Percentiles rank a stretch among this genome's conserved stretches.
Evolutionary conservation across 2,797 vertebrate genomes (phyloP).

Genomic region (Falco cherrug): DNA sequence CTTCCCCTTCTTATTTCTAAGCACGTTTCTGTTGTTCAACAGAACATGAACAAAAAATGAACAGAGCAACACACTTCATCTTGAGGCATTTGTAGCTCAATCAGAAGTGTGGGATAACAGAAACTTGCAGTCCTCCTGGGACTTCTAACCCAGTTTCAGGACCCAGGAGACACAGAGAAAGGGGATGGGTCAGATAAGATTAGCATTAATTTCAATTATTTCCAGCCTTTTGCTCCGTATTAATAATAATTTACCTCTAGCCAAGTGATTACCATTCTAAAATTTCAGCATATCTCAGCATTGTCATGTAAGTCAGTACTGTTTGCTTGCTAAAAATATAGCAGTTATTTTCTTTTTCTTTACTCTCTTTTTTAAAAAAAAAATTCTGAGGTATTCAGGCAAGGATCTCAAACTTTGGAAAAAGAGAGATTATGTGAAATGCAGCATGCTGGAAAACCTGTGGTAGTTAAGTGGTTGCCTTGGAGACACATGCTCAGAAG

Average conservation of each 20-base stretch:
- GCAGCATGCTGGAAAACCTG: slow-evolving; percentile 25
- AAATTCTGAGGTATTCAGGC: not conserved
- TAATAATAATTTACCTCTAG: not conserved
- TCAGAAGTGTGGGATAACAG: not conserved
- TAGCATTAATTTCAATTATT: not conserved
- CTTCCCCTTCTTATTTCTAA: not conserved
- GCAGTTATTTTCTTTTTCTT: not conserved
- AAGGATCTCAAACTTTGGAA: slow-evolving; percentile 44
- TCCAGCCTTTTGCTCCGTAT: not conserved
- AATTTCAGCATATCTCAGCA: not conserved
- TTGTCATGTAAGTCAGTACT: not conserved
- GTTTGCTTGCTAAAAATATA: not conserved
- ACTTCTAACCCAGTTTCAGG: not conserved
- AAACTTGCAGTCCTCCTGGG: not conserved
- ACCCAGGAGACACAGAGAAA: not conserved
- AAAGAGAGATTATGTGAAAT: slow-evolving; percentile 34
- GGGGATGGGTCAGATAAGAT: not conserved
- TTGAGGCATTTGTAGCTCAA: not conserved
- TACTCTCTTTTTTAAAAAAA: not conserved
- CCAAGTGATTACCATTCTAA: not conserved
- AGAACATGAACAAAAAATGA: not conserved
- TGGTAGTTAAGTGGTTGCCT: slow-evolving; percentile 30
- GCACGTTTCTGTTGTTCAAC: not conserved
- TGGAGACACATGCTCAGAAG: slow-evolving; percentile 75
- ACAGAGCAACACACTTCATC: not conserved